A percentile compares a stretch with the other conserved stretches of the same genome.
These are phyloP conservation scores for Philopotamus ludificatus DNA, from an alignment of 1,140 invertebrate genomes.

Conservation along the genomic window DNA sequence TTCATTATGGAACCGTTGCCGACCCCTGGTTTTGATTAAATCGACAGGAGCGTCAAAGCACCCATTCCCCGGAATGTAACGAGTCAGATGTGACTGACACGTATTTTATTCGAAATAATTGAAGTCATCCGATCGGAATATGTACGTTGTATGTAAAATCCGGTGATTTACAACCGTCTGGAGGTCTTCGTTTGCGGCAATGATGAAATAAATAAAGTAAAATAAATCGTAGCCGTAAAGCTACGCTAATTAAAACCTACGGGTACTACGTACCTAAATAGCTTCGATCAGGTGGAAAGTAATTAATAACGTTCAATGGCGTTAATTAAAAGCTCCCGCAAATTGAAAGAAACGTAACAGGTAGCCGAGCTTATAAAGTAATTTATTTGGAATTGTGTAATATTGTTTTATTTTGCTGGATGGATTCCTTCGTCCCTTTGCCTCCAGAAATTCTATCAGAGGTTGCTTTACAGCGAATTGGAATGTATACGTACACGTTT, in stretches of 20 bases:
- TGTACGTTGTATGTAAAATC: no score
- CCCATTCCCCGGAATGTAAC: slow-evolving; percentile 2
- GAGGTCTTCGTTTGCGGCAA: no score
- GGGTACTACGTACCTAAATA: not conserved
- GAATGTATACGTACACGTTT: no score
- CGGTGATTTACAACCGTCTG: no score
- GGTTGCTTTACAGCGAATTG: no score
- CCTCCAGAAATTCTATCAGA: no score
- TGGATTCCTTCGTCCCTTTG: no score
- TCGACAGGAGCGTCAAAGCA: slow-evolving; percentile 10
- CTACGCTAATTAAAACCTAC: not conserved
- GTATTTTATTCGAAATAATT: slow-evolving; percentile 28
- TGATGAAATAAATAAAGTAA: no score
- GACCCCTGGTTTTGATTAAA: slow-evolving; percentile 6
- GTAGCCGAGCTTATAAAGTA: no score
- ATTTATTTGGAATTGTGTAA: no score
- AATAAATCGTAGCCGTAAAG: no score
- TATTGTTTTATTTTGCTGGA: no score
- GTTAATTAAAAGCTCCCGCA: not conserved
- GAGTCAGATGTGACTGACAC: slow-evolving; percentile 23
- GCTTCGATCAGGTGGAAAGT: not conserved
- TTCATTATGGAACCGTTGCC: not conserved
- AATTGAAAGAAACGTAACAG: not conserved
- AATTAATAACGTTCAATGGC: not conserved
- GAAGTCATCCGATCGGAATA: slow-evolving; percentile 12